Evolutionary conservation across 1,140 invertebrate genomes (phyloP).

Genomic region (Euura saliciscinereae): DNA sequence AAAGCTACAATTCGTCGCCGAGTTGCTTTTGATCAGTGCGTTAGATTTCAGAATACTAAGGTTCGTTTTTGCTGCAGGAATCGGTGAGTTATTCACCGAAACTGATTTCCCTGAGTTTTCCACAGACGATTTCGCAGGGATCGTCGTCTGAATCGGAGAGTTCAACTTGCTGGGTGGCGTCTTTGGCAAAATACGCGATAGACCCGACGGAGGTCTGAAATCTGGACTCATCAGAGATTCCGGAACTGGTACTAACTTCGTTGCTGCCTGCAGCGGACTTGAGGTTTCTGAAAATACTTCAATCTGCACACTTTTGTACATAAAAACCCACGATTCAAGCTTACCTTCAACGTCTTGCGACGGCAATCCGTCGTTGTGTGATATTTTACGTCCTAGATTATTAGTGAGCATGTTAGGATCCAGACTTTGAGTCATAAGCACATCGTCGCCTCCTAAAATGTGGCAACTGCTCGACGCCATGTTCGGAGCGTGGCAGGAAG

Average conservation of each 20-base stretch:
- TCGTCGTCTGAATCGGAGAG: conserved; percentile 48
- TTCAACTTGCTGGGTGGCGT: conserved; percentile 50
- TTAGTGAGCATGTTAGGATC: conserved; percentile 61
- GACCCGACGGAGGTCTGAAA: conserved; percentile 65
- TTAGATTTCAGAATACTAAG: conserved; percentile 40
- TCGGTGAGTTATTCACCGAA: conserved; percentile 45
- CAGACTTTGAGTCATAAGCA: conserved; percentile 69
- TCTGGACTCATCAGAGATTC: conserved; percentile 86
- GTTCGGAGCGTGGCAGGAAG: conserved; percentile 49
- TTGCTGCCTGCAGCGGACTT: conserved; percentile 77
- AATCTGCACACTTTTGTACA: neutral
- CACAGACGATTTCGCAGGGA: conserved; percentile 39
- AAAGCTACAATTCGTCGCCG: conserved; percentile 42
- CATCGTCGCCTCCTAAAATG: conserved; percentile 44
- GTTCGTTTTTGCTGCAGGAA: conserved; percentile 46
- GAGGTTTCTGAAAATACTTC: conserved; percentile 42
- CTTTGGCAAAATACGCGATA: conserved; percentile 47
- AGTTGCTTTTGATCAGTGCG: conserved; percentile 46
- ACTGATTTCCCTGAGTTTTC: conserved; percentile 45
- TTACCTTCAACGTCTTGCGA: conserved; percentile 49
- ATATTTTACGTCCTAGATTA: conserved; percentile 42
- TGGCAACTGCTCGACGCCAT: conserved; percentile 51
- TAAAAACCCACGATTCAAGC: neutral
- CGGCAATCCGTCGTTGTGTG: conserved; percentile 23
- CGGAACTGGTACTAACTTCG: conserved; percentile 84